phyloP scores from a whole-genome alignment of 2,888 invertebrate genomes.

The Orchesella flavescens region DNA sequence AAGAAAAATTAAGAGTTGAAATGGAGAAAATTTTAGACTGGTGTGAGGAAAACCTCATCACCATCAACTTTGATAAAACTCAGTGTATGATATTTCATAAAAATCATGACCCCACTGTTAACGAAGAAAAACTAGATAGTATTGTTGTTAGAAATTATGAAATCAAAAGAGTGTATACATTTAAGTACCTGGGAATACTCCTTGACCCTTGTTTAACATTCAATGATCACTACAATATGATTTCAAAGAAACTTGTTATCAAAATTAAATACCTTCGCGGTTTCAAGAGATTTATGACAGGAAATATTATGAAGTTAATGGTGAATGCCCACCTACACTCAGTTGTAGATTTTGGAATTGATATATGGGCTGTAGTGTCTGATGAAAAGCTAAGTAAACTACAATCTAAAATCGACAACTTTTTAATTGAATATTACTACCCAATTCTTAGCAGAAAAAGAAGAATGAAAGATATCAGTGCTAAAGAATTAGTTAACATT shows the following conservation, averaged over 20 bases:
- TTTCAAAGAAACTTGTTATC: background rate
- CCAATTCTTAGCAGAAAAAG: too few relatives aligned
- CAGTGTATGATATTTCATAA: background rate
- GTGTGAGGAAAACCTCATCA: background rate
- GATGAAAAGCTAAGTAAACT: too few relatives aligned
- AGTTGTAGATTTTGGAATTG: background rate
- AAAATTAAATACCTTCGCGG: background rate
- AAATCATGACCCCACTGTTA: background rate
- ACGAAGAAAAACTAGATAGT: background rate
- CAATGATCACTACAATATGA: background rate
- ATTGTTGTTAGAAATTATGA: background rate
- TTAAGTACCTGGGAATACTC: background rate
- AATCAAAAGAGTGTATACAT: background rate
- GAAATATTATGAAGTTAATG: too few relatives aligned
- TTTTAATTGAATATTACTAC: too few relatives aligned
- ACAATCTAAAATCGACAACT: too few relatives aligned
- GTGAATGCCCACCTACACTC: too few relatives aligned
- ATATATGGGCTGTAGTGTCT: background rate
- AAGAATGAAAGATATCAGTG: too few relatives aligned
- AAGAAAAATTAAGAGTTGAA: background rate
- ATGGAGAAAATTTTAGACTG: background rate
- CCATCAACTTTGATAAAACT: too few relatives aligned
- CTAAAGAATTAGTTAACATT: too few relatives aligned
- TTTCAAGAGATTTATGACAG: too few relatives aligned
- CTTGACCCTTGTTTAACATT: background rate